Evolutionary conservation across 1,140 invertebrate genomes (phyloP), one percentile per base, ranked within the genome.

Genomic region (Panonychus citri): DNA sequence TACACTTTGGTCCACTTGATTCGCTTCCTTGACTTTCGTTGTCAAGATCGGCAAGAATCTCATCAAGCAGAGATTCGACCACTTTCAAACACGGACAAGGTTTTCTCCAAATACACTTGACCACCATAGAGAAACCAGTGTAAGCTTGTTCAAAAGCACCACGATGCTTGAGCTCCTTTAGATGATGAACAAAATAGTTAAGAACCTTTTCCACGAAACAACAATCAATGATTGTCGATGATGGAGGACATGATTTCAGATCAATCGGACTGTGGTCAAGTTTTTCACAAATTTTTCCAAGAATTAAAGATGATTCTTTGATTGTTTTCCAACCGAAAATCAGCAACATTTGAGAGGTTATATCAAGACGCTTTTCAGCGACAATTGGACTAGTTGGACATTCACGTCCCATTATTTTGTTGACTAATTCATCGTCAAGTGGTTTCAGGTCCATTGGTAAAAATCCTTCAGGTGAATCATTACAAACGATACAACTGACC

Each of bases 131-230:
- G 70, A 93, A 94, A 7, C 86, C 89, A 56, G 88, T 77, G 68
- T 87, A 87, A 5, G 84, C 85, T 70, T 94, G 83, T 68, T 96
- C 90, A 72, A 94, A 94, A n/a, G 90, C 89, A 3, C 90, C 90
- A 60, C 88, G 74, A 69, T 96, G 90, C 68, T 87, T 87, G 0
- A 83, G 85, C 67, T 85, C 78, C 2, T 78, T 72, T 21, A 89
- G 74, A 30, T 90, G 69, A 2, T 69, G 66, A 1, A 79, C 77
- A 60, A 87, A 81, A 67, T 81, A 79, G 25, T 80, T 74, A 1
- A 82, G 83, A 54, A 86, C 80, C 25, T 66, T 59, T 17, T 71
- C 56, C 48, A 83, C 55, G 55, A 66, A 55, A 65, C 64, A 57
- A 54, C 65, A 64, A 65, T 37, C 58, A 65, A 62, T 52, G 27